Evolutionary conservation across 1,140 invertebrate genomes (phyloP).

Genomic region (honey bee (Apis mellifera)): DNA sequence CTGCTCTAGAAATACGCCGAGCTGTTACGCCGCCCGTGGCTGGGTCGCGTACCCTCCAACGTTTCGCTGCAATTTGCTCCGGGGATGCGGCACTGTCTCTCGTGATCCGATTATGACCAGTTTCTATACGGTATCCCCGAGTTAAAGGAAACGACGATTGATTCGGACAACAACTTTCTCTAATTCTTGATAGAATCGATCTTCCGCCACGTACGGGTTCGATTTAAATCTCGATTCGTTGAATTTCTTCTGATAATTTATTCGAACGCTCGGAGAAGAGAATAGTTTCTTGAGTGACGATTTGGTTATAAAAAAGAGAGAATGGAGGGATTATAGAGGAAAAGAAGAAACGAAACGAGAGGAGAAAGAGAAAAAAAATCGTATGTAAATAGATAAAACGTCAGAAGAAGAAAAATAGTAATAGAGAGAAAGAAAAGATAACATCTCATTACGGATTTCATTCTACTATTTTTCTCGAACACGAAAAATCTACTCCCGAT

Average conservation of each 20-base stretch:
- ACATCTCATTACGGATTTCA: too few relatives aligned
- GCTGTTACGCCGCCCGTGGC: slow-evolving; percentile 47
- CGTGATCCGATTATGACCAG: background rate
- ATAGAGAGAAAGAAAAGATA: background rate
- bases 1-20: slow-evolving; percentile 76
- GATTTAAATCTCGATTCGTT: too few relatives aligned
- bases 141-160: background rate
- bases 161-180: background rate
- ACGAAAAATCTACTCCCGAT: background rate
- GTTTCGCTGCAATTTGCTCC: slow-evolving; percentile 39
- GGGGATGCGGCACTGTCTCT: slow-evolving; percentile 26
- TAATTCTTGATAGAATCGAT: too few relatives aligned
- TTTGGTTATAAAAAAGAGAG: background rate
- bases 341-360: background rate
- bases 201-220: too few relatives aligned
- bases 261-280: background rate
- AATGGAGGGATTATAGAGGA: background rate
- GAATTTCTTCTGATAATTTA: too few relatives aligned
- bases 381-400: background rate
- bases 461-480: background rate
- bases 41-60: slow-evolving; percentile 62
- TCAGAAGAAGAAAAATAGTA: background rate
- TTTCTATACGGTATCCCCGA: background rate
- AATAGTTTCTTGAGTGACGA: background rate
- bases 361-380: background rate